Evolutionary conservation across 2,888 invertebrate species (phyloP), one percentile per base, ranked within the genome.

Genomic region (Heterodera filipjevi): DNA sequence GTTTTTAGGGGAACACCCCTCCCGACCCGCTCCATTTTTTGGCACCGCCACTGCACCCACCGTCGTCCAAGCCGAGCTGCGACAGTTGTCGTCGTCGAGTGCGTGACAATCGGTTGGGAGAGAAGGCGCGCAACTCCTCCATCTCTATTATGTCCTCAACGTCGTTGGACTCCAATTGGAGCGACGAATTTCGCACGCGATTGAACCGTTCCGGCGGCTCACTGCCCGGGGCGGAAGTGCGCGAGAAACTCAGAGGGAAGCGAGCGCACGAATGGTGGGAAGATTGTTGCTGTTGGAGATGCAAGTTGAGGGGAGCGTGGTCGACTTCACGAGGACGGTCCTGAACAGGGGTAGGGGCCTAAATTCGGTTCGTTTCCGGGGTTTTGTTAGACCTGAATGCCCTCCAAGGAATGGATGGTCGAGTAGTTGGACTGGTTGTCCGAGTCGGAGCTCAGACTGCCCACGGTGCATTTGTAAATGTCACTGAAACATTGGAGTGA

Each of bases 351-450:
- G 22, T 19, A 53, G 22, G 53, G 19, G 0, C 22, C 22, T 22
- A 1, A 19, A 2, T 53, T 22, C 6, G 16, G 6, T 19, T 19
- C 22, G 1, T 22, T 22, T 22, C 22, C 22, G 22, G 3, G 22
- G 22, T 22, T 22, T 19, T 6, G 0, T 33, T 68, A 46, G 27
- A 75, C 74, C 22, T 77, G 74, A 70, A 82, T 78, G 16, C 82
- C 82, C 66, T 86, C 86, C 35, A 85, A 53, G 8, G 86, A 86
- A 27, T 84, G 81, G 10, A 86, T 80, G 30, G 86, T 86, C 22
- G 76, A 81, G 59, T 85, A 85, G 53, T 81, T 71, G 16, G 77
- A 74, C 14, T 84, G 83, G 3, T 83, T 82, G 30, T 86, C 86
- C 19, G 82, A 81, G 73, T 85, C 85, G 0, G 86, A 86, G 8